Percentiles rank a stretch among this genome's conserved stretches.
Evolutionary conservation across 2,888 invertebrate species (phyloP).

Genomic region (Escarpia spicata): DNA sequence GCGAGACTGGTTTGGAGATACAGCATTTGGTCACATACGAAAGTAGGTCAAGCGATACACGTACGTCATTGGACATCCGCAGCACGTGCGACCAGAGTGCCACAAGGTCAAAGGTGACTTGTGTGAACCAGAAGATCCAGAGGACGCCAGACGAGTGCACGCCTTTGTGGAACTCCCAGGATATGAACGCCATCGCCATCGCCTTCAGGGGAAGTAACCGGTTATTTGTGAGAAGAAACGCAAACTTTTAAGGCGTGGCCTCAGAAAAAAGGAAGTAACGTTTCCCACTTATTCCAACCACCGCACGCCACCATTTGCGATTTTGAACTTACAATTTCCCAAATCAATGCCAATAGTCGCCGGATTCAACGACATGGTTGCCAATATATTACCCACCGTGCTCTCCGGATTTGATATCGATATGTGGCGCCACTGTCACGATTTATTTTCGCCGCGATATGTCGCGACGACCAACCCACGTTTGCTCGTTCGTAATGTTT

Average conservation of each 20-base stretch:
- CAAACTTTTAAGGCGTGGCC: background rate
- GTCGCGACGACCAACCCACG: no score
- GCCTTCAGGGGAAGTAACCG: slow-evolving; percentile 24
- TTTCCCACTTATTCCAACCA: no score
- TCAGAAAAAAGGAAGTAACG: background rate
- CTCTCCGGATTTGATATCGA: no score
- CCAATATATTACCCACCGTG: no score
- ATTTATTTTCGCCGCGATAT: no score
- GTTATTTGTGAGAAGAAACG: background rate
- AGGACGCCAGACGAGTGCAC: slow-evolving; percentile 38
- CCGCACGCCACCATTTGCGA: no score
- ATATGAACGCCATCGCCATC: slow-evolving; percentile 35
- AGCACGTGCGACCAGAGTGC: slow-evolving; percentile 26
- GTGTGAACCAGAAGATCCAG: slow-evolving; percentile 40
- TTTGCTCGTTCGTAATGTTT: no score
- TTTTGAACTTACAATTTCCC: no score
- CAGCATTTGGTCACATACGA: background rate
- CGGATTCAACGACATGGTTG: no score
- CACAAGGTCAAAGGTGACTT: slow-evolving; percentile 30
- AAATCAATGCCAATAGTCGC: no score
- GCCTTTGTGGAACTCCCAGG: slow-evolving; percentile 34
- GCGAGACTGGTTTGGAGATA: background rate
- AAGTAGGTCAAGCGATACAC: background rate
- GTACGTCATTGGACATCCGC: background rate
- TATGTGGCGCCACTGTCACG: no score